These are phyloP conservation scores for Ellobius talpinus DNA, from an alignment of 2,113 vertebrate genomes.

Conservation along the genomic window DNA sequence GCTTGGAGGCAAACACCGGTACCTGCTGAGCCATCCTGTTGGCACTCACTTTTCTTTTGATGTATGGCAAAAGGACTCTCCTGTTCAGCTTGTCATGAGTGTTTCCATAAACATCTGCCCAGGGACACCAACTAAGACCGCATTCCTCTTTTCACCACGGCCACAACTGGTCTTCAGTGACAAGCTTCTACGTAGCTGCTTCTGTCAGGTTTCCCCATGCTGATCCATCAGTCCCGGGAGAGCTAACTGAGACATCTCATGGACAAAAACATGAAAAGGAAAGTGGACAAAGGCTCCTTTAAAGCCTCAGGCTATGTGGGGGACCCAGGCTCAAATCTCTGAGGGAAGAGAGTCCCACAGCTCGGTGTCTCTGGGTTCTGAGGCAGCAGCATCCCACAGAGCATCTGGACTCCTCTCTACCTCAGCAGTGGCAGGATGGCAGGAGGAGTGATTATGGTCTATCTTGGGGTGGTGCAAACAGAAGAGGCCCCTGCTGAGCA, in stretches of 20 bases:
- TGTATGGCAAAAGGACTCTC: neutral
- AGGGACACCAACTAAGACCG: fast-evolving
- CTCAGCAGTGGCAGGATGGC: neutral
- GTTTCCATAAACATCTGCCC: neutral
- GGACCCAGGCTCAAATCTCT: neutral
- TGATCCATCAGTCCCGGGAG: neutral
- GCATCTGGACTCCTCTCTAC: fast-evolving
- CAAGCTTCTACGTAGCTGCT: fast-evolving
- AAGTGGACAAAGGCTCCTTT: neutral
- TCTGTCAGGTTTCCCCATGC: fast-evolving
- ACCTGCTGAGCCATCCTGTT: too few relatives aligned
- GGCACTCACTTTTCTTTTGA: neutral
- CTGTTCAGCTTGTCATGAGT: neutral
- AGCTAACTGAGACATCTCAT: neutral
- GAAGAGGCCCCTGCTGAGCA: neutral
- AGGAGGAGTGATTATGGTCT: neutral
- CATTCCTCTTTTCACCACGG: fast-evolving
- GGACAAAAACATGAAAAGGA: neutral
- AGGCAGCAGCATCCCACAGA: neutral
- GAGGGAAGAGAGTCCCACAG: neutral
- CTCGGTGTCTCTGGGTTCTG: neutral
- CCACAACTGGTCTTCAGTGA: too few relatives aligned
- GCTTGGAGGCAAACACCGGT: neutral
- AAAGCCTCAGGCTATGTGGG: neutral
- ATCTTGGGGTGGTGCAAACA: neutral